Percentiles rank a stretch among this genome's conserved stretches.
These are phyloP conservation scores for Sander vitreus DNA, from an alignment of 2,113 vertebrate genomes.

Conservation along the genomic window DNA sequence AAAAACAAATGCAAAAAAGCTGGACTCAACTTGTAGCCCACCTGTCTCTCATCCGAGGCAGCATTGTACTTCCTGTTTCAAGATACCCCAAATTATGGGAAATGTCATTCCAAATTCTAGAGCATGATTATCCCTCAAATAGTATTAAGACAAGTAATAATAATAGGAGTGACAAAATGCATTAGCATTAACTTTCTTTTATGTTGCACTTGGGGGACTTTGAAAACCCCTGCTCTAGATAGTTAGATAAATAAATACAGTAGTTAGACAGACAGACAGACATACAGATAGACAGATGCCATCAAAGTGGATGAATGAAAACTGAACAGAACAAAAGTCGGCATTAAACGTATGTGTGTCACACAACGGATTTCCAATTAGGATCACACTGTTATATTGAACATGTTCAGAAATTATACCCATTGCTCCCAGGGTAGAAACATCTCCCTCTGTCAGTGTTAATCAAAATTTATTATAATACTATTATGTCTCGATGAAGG, in stretches of 20 bases:
- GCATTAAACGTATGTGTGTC: background rate
- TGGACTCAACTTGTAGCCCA: background rate
- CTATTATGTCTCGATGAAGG: constrained; percentile 61
- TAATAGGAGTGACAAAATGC: background rate
- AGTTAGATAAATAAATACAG: background rate
- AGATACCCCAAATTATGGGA: background rate
- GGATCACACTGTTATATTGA: background rate
- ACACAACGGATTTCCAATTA: background rate
- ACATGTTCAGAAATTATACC: constrained; percentile 16
- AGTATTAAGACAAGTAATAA: background rate
- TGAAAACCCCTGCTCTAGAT: background rate
- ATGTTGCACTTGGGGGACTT: background rate
- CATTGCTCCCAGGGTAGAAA: constrained; percentile 25
- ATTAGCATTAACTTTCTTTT: background rate
- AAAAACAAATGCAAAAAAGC: background rate
- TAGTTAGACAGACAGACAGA: background rate
- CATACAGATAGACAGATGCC: too few species aligned
- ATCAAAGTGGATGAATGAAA: background rate
- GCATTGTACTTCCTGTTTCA: background rate
- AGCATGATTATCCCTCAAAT: background rate
- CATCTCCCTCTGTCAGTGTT: constrained; percentile 56
- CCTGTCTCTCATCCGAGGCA: background rate
- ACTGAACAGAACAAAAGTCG: background rate
- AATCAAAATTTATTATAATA: constrained; percentile 68
- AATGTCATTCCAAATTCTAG: background rate